Evolutionary conservation across 2,113 vertebrate species (phyloP).

Genomic region (Indicator indicator): DNA sequence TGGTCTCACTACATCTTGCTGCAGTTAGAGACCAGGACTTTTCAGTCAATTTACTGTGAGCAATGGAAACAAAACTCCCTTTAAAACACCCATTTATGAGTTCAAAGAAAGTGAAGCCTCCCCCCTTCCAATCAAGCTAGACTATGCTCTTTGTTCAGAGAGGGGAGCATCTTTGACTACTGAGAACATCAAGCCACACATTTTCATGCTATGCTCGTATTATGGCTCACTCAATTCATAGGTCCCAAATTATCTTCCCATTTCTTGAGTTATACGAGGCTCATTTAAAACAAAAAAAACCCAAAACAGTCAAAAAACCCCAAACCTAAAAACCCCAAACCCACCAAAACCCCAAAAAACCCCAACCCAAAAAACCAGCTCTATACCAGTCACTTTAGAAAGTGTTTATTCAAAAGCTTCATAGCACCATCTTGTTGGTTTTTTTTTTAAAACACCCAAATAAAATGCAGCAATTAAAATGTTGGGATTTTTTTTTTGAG

Average conservation of each 20-base stretch:
- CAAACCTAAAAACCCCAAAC: too few relatives aligned
- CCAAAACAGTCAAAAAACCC: too few relatives aligned
- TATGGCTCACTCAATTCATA: not conserved
- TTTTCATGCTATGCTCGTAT: not conserved
- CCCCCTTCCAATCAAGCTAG: not conserved
- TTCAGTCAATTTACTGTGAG: not conserved
- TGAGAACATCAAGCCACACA: not conserved
- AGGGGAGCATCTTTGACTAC: not conserved
- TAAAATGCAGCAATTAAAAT: conserved; percentile 72
- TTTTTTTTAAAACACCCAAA: conserved; percentile 73
- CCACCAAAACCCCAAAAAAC: too few relatives aligned
- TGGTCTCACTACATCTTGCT: not conserved
- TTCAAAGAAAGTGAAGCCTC: not conserved
- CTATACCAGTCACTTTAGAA: conserved; percentile 70
- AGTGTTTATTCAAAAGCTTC: conserved; percentile 84
- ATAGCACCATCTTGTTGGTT: conserved; percentile 79
- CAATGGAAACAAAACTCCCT: not conserved
- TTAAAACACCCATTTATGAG: not conserved
- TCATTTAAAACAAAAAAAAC: not conserved
- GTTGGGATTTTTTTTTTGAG: not conserved
- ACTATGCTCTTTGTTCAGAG: not conserved
- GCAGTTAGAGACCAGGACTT: not conserved
- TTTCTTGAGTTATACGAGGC: not conserved
- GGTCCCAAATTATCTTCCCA: not conserved
- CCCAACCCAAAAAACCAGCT: not conserved